Conservation (phyloP, 2,888 invertebrate genomes). For the Drosophila neonasuta region DNA sequence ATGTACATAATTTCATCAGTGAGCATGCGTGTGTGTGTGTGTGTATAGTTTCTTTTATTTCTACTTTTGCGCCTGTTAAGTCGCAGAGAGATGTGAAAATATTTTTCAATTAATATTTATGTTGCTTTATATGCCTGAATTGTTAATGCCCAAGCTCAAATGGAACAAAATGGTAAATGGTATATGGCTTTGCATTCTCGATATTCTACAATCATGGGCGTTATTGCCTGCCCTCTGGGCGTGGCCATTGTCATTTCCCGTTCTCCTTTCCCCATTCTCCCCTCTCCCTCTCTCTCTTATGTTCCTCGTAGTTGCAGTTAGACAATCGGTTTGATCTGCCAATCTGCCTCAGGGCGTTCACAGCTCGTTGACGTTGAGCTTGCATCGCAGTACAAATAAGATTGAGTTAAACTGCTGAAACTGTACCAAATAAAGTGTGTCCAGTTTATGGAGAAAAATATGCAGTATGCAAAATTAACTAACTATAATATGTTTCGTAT, state of each 20-base stretch:
- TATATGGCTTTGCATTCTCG: slow-evolving; percentile 15
- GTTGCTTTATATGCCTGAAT: slow-evolving; percentile 72
- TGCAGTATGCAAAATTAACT: background rate
- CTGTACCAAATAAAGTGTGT: background rate
- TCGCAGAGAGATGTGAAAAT: slow-evolving; percentile 68
- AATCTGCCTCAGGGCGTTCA: background rate
- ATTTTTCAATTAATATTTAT: slow-evolving; percentile 78
- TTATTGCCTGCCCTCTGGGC: background rate
- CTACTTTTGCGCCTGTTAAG: slow-evolving; percentile 55
- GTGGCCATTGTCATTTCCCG: slow-evolving; percentile 9
- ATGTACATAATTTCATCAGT: slow-evolving; percentile 77
- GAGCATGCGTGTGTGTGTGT: slow-evolving; percentile 27
- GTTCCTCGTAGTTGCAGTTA: slow-evolving; percentile 12
- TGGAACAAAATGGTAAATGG: slow-evolving; percentile 32
- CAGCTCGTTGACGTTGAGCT: background rate
- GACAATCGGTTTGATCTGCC: slow-evolving; percentile 23
- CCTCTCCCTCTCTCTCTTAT: no score
- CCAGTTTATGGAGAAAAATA: background rate
- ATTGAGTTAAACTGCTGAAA: background rate
- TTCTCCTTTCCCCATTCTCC: background rate
- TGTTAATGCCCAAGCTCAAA: slow-evolving; percentile 60
- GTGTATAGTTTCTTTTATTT: slow-evolving; percentile 56
- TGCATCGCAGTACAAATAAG: background rate
- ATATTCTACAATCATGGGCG: slow-evolving; percentile 14
- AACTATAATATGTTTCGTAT: no score